phyloP scores from a whole-genome alignment of 1,140 invertebrate species.

The Drosophila seguyi region DNA sequence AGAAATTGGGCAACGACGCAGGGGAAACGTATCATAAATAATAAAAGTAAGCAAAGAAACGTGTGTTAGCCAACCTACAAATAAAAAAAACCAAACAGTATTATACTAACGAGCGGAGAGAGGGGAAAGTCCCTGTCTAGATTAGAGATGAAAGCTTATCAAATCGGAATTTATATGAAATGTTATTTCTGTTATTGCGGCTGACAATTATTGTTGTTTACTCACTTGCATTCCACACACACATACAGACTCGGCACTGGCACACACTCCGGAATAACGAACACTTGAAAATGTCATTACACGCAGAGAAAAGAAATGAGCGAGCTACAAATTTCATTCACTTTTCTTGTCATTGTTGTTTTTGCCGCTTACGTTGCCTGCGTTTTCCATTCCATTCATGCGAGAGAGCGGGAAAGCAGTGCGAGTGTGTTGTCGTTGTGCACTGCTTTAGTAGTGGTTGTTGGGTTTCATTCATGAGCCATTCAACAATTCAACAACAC shows the following conservation, averaged over 20 bases:
- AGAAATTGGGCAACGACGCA: conserved; percentile 49
- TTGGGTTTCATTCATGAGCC: conserved; percentile 32
- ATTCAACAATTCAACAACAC: conserved; percentile 48
- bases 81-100: not conserved
- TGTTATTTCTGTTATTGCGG: conserved; percentile 46
- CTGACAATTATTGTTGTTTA: conserved; percentile 69
- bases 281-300: conserved; percentile 72
- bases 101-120: not conserved
- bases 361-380: conserved; percentile 55
- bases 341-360: conserved; percentile 28
- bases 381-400: conserved; percentile 58
- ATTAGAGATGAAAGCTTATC: conserved; percentile 51
- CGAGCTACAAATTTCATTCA: conserved; percentile 69
- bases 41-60: conserved; percentile 57
- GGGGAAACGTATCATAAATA: conserved; percentile 66
- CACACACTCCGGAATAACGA: conserved; percentile 25
- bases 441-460: conserved; percentile 17
- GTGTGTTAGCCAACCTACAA: conserved; percentile 18
- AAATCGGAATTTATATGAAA: conserved; percentile 50
- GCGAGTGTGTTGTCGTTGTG: conserved; percentile 6
- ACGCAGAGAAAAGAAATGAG: conserved; percentile 43
- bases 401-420: conserved; percentile 24
- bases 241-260: conserved; percentile 15
- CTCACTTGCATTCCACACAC: conserved; percentile 60
- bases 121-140: conserved; percentile 38